Percentiles rank a stretch among this genome's conserved stretches.
phyloP scores from a whole-genome alignment of 2,113 vertebrate genomes.

The Arothron firmamentum region DNA sequence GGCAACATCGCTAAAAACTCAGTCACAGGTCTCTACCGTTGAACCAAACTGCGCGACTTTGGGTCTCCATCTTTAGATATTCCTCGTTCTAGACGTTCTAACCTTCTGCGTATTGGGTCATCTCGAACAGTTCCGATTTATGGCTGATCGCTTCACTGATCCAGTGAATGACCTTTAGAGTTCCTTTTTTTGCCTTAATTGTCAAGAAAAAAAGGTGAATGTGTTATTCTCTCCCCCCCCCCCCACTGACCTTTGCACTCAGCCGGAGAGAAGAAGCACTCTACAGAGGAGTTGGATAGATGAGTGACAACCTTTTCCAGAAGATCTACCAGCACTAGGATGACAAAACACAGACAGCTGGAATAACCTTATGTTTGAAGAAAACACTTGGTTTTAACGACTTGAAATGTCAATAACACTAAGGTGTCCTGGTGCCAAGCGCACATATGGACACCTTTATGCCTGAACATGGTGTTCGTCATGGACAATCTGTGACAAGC shows the following conservation, averaged over 20 bases:
- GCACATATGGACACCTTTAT: too few species aligned
- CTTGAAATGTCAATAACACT: constrained; percentile 1
- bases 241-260: constrained; percentile 81
- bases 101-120: too few species aligned
- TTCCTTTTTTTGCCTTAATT: constrained; percentile 19
- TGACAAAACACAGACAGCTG: constrained; percentile 7
- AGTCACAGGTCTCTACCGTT: not conserved
- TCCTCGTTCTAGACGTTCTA: not conserved
- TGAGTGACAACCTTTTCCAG: constrained; percentile 81
- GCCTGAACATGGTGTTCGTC: too few species aligned
- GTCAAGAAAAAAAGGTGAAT: constrained; percentile 3
- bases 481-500: too few species aligned
- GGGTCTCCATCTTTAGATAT: not conserved
- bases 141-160: constrained; percentile 2
- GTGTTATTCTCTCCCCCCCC: not conserved
- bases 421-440: too few species aligned
- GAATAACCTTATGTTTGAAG: not conserved
- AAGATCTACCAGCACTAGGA: constrained; percentile 84
- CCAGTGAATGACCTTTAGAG: constrained; percentile 12
- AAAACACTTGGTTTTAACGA: not conserved
- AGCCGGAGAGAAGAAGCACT: constrained; percentile 77
- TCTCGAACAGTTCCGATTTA: not conserved
- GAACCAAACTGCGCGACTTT: not conserved
- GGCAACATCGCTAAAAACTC: not conserved
- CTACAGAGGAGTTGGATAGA: constrained; percentile 73